phyloP scores from a whole-genome alignment of 2,113 vertebrate species.

The Pterocles gutturalis region DNA sequence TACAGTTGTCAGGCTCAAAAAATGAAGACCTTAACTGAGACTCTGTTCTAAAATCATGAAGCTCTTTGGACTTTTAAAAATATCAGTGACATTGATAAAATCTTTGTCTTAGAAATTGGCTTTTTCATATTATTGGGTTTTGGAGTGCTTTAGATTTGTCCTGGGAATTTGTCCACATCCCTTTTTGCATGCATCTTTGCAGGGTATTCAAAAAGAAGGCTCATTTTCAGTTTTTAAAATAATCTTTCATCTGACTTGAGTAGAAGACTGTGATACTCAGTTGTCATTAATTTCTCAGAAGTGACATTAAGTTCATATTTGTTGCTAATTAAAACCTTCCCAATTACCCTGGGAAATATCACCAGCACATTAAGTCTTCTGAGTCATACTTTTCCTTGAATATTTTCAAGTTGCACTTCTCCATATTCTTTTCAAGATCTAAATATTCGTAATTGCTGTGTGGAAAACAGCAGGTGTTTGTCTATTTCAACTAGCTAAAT shows the following conservation, averaged over 20 bases:
- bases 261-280: neutral
- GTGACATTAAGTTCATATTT: slow-evolving; percentile 61
- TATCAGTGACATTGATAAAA: neutral
- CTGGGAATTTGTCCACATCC: neutral
- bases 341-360: slow-evolving; percentile 63
- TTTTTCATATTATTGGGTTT: neutral
- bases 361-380: slow-evolving; percentile 56
- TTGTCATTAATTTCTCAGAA: slow-evolving; percentile 28
- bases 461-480: slow-evolving; percentile 69
- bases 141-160: neutral
- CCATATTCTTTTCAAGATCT: slow-evolving; percentile 51
- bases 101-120: neutral
- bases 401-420: slow-evolving; percentile 72
- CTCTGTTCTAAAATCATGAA: neutral
- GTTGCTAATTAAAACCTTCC: slow-evolving; percentile 76
- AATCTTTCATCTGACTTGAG: slow-evolving; percentile 36
- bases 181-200: neutral
- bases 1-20: neutral
- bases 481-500: slow-evolving; percentile 56
- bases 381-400: slow-evolving; percentile 63
- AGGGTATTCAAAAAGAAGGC: neutral
- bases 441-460: slow-evolving; percentile 72
- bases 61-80: neutral
- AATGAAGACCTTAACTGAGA: neutral
- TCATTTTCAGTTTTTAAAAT: slow-evolving; percentile 32